phyloP scores from a whole-genome alignment of 2,113 vertebrate genomes.

The Microtus richardsoni region DNA sequence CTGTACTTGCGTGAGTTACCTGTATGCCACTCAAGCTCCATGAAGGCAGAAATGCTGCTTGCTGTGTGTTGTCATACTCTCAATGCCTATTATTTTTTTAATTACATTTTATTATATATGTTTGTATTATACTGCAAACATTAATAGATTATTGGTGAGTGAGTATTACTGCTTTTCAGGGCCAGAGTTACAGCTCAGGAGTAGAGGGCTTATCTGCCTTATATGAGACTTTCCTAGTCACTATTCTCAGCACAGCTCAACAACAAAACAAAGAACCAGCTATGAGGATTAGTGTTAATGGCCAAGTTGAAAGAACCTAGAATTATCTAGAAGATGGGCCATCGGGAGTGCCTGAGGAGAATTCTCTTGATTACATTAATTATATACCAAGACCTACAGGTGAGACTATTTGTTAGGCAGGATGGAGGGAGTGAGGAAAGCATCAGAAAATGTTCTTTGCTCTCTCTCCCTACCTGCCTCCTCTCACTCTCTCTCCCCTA shows the following conservation, averaged over 20 bases:
- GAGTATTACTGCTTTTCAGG: not conserved
- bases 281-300: not conserved
- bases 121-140: not conserved
- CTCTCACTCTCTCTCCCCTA: not conserved
- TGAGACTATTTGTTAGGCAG: not conserved
- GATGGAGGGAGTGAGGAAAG: not conserved
- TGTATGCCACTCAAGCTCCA: not conserved
- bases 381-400: not conserved
- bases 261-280: not conserved
- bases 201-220: not conserved
- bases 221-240: not conserved
- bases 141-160: not conserved
- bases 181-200: not conserved
- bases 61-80: not conserved
- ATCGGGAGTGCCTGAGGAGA: not conserved
- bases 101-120: too few species aligned
- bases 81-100: not conserved
- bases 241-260: not conserved
- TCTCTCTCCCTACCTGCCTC: not conserved
- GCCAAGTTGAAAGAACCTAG: not conserved
- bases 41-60: not conserved
- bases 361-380: not conserved
- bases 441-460: not conserved
- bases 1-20: not conserved
- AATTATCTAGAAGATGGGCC: not conserved